Percentiles rank a stretch among this genome's conserved stretches.
phyloP scores from a whole-genome alignment of 2,113 vertebrate species.

The Phoxinus phoxinus region DNA sequence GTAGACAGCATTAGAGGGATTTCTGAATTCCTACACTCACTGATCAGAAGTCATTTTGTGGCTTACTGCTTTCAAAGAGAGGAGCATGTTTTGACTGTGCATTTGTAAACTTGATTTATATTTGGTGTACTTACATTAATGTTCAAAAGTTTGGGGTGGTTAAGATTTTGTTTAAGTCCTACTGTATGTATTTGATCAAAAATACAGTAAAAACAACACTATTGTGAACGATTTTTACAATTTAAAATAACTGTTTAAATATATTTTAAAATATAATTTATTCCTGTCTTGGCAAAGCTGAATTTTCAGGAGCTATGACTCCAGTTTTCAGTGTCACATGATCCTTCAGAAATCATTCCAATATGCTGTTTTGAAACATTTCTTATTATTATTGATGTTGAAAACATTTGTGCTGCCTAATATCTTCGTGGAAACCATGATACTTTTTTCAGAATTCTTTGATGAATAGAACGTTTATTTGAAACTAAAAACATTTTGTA shows the following conservation, averaged over 20 bases:
- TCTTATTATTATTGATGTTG: background rate
- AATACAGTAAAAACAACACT: background rate
- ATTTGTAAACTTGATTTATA: background rate
- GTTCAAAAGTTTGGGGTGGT: background rate
- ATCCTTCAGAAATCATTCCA: background rate
- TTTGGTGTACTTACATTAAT: background rate
- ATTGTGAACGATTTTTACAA: background rate
- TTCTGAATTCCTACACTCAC: background rate
- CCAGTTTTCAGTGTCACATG: background rate
- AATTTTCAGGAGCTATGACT: background rate
- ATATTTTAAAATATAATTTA: background rate
- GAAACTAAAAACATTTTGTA: background rate
- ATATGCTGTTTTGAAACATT: background rate
- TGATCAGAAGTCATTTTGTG: background rate
- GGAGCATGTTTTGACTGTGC: background rate
- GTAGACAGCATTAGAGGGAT: slow-evolving; percentile 13
- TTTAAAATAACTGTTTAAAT: background rate
- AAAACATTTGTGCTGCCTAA: no score
- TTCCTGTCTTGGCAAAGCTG: background rate
- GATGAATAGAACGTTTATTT: background rate
- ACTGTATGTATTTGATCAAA: background rate
- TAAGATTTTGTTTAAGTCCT: background rate
- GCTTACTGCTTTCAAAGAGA: slow-evolving; percentile 10
- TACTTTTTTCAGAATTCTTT: background rate
- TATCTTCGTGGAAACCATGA: no score